Percentiles rank a stretch among this genome's conserved stretches.
These are phyloP conservation scores for pig (Sus scrofa) DNA, from an alignment of 2,113 vertebrate species.

Conservation along the genomic window T2T-Sscrofa CM000829.6:50926001-50926500, in stretches of 20 bases:
- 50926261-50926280: not conserved
- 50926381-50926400: not conserved
- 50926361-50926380: not conserved
- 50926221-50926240: not conserved
- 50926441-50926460: not conserved
- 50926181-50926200: not conserved
- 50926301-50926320: not conserved
- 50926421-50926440: not conserved
- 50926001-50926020: not conserved
- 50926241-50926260: accelerated
- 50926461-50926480: not conserved
- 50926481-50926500: not conserved
- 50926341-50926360: not conserved
- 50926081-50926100: not conserved
- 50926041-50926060: not conserved
- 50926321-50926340: not conserved
- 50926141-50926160: not conserved
- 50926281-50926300: not conserved
- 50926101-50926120: not conserved
- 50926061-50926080: not conserved
- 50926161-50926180: not conserved
- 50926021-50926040: not conserved
- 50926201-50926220: not conserved
- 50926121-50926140: not conserved
- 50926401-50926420: not conserved